Conservation (phyloP, 2,113 vertebrate genomes). For the Neopipo cinnamomea region DNA sequence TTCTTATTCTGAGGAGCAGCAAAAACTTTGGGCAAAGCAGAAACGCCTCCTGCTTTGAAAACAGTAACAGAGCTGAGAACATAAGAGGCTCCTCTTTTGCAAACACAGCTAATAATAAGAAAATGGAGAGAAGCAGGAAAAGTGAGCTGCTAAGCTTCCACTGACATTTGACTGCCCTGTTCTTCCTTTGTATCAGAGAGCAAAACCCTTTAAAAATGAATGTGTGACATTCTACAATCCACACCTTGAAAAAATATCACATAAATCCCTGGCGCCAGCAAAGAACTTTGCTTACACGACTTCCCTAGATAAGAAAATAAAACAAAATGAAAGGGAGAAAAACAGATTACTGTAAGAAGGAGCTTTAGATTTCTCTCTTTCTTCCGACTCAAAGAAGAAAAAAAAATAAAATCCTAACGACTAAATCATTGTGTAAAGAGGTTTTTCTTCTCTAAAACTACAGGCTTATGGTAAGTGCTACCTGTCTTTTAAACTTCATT, state of each 20-base stretch:
- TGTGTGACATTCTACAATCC: constrained; percentile 74
- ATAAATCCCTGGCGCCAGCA: constrained; percentile 36
- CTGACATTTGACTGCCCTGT: constrained; percentile 70
- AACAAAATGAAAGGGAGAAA: constrained; percentile 54
- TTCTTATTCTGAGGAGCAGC: not conserved
- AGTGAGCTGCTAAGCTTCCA: constrained; percentile 49
- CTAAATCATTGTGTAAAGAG: constrained; percentile 33
- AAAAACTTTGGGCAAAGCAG: not conserved
- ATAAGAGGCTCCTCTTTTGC: constrained; percentile 25
- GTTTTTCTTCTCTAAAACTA: constrained; percentile 7
- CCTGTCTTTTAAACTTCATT: not conserved
- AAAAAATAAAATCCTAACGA: not conserved
- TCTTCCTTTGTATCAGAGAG: constrained; percentile 68
- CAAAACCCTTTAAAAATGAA: constrained; percentile 77
- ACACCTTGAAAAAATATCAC: constrained; percentile 67
- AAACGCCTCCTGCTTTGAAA: not conserved
- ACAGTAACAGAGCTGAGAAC: not conserved
- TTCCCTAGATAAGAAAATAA: constrained; percentile 58
- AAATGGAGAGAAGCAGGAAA: constrained; percentile 9
- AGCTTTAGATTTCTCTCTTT: constrained; percentile 1
- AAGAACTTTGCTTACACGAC: constrained; percentile 29
- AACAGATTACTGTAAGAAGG: constrained; percentile 39
- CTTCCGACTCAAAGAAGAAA: not conserved
- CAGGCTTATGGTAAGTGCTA: not conserved
- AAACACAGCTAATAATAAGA: not conserved